phyloP scores from a whole-genome alignment of 2,113 vertebrate genomes.

The Ochotona curzoniae region DNA sequence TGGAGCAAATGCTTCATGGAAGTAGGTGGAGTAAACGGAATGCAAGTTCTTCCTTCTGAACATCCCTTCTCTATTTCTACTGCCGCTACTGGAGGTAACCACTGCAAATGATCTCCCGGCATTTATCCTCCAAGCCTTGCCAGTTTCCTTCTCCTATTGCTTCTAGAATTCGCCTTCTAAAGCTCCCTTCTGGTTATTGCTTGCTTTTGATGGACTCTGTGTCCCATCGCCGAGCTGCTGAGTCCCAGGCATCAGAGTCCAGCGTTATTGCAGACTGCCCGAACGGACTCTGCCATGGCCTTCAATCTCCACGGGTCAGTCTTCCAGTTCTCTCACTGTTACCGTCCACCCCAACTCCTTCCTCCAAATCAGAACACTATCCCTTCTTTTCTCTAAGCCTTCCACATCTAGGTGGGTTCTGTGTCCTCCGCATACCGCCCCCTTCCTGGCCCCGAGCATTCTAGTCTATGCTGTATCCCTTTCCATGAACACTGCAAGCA shows the following conservation, averaged over 20 bases:
- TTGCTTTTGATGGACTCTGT: slow-evolving; percentile 1
- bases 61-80: slow-evolving; percentile 37
- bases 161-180: slow-evolving; percentile 28
- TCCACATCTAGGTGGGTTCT: background rate
- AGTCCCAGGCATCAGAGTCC: background rate
- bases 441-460: background rate
- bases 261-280: background rate
- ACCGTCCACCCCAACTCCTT: background rate
- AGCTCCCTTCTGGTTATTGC: background rate
- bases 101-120: background rate
- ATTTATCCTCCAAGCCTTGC: background rate
- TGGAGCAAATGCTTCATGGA: slow-evolving; percentile 68
- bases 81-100: background rate
- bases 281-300: background rate
- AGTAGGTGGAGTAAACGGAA: slow-evolving; percentile 49
- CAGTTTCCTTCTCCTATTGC: background rate
- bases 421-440: background rate
- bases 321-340: background rate
- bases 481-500: slow-evolving; percentile 28
- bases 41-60: slow-evolving; percentile 24
- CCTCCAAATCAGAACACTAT: background rate
- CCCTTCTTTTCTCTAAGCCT: background rate
- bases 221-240: background rate
- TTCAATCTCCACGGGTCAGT: background rate
- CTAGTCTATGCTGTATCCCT: background rate